Conservation (phyloP, 2,888 invertebrate genomes). For the Mesopsocus fuscifrons region DNA sequence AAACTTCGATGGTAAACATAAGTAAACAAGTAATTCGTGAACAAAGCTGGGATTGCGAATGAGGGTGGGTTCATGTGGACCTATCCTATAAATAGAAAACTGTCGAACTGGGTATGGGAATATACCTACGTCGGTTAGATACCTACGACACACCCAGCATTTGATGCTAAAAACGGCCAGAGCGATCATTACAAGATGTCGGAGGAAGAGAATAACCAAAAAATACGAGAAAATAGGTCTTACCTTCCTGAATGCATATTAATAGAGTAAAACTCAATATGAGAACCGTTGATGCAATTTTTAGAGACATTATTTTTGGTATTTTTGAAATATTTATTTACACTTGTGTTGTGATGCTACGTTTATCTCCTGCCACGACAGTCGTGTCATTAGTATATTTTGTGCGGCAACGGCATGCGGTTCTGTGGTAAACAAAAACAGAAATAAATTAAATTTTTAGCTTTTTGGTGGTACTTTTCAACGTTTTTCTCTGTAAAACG, state of each 20-base stretch:
- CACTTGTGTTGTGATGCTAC: neutral
- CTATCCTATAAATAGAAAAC: too few relatives aligned
- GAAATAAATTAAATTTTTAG: neutral
- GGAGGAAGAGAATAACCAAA: too few relatives aligned
- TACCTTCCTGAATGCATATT: neutral
- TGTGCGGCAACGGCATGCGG: neutral
- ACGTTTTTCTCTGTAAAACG: too few relatives aligned
- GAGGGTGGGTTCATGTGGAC: too few relatives aligned
- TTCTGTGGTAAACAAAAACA: neutral
- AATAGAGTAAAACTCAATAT: neutral
- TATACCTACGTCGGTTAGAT: too few relatives aligned
- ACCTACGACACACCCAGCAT: constrained; percentile 87
- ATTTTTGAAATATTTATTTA: neutral
- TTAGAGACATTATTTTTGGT: neutral
- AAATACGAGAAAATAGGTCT: too few relatives aligned
- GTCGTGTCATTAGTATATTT: neutral
- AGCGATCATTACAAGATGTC: too few relatives aligned
- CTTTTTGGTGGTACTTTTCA: too few relatives aligned
- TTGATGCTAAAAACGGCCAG: constrained; percentile 32
- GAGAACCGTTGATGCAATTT: neutral
- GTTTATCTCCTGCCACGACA: neutral
- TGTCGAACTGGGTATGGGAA: too few relatives aligned
- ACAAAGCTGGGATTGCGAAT: too few relatives aligned
- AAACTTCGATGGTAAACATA: too few relatives aligned
- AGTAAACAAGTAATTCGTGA: too few relatives aligned